Evolutionary conservation across 1,140 invertebrate species (phyloP).

Genomic region (Drosophila burlai): DNA sequence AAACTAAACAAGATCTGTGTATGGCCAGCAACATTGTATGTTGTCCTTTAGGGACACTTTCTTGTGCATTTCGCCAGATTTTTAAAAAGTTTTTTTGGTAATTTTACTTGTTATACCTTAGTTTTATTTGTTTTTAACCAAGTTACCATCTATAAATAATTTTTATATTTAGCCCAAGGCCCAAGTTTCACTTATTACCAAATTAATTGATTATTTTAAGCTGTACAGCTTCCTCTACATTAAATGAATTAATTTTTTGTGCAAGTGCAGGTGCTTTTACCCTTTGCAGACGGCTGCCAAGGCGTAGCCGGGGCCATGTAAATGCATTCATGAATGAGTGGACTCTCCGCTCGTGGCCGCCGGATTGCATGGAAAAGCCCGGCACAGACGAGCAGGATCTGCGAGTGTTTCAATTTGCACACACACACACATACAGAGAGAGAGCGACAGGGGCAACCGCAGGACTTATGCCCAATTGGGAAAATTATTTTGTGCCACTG

Average conservation of each 20-base stretch:
- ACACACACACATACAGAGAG: background rate
- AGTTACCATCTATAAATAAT: background rate
- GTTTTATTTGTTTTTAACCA: background rate
- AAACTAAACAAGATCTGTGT: background rate
- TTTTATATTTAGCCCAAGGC: too few species aligned
- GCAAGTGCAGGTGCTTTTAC: constrained; percentile 17
- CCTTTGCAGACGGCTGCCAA: constrained; percentile 11
- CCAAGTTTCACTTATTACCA: background rate
- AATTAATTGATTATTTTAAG: background rate
- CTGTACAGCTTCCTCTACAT: background rate
- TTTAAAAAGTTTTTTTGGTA: background rate
- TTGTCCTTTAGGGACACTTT: background rate
- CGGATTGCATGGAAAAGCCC: constrained; percentile 67
- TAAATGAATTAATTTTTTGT: constrained; percentile 4
- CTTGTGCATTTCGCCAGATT: background rate
- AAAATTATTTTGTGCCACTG: constrained; percentile 80
- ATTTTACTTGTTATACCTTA: background rate
- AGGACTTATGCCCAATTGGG: constrained; percentile 79
- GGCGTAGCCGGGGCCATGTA: constrained; percentile 54
- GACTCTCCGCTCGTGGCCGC: constrained; percentile 53
- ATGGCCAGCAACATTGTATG: background rate
- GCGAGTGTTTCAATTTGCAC: constrained; percentile 79
- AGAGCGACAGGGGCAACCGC: constrained; percentile 38
- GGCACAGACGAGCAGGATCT: constrained; percentile 47
- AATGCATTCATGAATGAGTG: constrained; percentile 82